Base-by-base conservation (phyloP, 2,888 invertebrate genomes). In the Chaetoderma sp. region DNA sequence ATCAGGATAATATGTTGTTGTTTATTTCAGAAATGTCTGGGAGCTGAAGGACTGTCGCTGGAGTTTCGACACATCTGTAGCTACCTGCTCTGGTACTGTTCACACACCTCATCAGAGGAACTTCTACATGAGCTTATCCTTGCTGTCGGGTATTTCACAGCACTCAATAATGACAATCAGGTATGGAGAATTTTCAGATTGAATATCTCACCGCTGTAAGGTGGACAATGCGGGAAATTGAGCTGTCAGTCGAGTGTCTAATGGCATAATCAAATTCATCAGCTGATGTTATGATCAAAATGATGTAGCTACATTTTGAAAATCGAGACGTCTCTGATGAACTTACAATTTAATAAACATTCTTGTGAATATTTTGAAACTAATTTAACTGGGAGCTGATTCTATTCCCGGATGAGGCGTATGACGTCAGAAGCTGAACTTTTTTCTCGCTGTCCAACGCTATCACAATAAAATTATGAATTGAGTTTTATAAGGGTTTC, bases 61-160 rank as follows among this genome's bases (percentile, higher is more conserved):
- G 94, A 95, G 86, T 93, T 95, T 88, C 90, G 95, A 1, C 93
- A 95, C 77, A 94, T 95, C 57, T 91, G 93, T 36, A 92, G 93
- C 65, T 91, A 94, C 80, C 89, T 95, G 60, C 90, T 95, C 72
- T 93, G 93, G 88, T 90, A 86, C 81, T 85, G 84, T 67, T 73
- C 72, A 21, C 77, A 83, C 54, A 79, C 76, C 49, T 75, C 73
- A 49, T 72, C 75, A 85, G 83, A 91, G 86, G 89, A 90, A 79
- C 90, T 95, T 76, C 90, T 95, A 65, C 90, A 93, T 81, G 93
- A 94, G 80, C 90, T 94, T 60, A 93, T 95, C 76, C 89, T 90
- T 36, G 90, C 93, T 56, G 91, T 94, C 44, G 95, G 95, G 16
- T 94, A 92, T 87, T 94, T 95, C 80, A 92, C 94, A 30, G 91